Conservation (phyloP, 2,888 invertebrate genomes). For the Folsomia manolachei region DNA sequence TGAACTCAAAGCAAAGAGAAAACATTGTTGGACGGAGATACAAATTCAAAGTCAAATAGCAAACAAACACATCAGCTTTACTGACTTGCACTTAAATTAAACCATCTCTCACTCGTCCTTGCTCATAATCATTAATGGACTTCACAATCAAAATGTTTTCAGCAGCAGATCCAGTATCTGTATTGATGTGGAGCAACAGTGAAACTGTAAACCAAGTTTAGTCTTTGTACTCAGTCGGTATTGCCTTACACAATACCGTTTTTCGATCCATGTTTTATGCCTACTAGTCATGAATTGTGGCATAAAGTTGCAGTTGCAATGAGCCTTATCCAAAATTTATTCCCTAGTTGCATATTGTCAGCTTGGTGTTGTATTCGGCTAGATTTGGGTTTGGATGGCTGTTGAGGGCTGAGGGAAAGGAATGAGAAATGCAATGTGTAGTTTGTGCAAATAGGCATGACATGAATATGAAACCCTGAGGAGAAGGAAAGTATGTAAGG, state of each 20-base stretch:
- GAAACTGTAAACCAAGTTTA: too few species aligned
- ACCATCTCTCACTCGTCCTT: neutral
- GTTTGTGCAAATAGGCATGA: constrained; percentile 41
- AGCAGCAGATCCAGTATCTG: too few species aligned
- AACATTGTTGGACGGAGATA: too few species aligned
- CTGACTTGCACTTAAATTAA: too few species aligned
- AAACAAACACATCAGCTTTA: neutral
- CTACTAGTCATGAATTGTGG: too few species aligned
- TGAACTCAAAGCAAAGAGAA: neutral
- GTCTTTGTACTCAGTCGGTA: too few species aligned
- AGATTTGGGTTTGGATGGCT: too few species aligned
- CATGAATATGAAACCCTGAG: constrained; percentile 19
- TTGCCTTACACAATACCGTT: too few species aligned
- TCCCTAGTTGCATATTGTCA: constrained; percentile 35
- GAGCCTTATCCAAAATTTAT: neutral
- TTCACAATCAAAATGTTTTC: too few species aligned
- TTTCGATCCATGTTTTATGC: too few species aligned
- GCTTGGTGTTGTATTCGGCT: constrained; percentile 19
- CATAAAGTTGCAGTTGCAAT: neutral
- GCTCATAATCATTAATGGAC: too few species aligned
- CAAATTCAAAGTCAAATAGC: neutral
- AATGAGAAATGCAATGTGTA: constrained; percentile 39
- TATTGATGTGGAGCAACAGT: too few species aligned
- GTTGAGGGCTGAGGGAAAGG: neutral
- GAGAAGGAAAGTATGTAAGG: neutral